These are phyloP conservation scores for Platygyra sinensis DNA, from an alignment of 64 coral and sea anemone species.

Conservation along the genomic window DNA sequence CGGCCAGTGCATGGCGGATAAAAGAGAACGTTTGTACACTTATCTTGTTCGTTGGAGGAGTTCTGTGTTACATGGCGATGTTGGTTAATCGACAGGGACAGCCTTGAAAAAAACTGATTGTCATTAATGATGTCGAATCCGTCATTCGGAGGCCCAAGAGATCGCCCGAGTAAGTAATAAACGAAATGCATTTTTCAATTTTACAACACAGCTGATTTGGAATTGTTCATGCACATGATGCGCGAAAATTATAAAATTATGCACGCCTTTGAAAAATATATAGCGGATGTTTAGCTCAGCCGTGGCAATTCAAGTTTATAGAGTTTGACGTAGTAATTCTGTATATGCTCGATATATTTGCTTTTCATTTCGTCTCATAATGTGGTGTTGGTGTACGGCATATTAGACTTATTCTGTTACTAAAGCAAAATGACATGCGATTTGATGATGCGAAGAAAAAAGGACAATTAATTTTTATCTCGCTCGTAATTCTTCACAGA, in stretches of 20 bases:
- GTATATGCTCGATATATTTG: conserved; percentile 24
- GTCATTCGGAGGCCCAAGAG: conserved; percentile 32
- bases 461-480: conserved; percentile 13
- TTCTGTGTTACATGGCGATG: neutral
- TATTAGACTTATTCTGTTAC: neutral
- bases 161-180: conserved; percentile 25
- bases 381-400: neutral
- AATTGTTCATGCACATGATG: neutral
- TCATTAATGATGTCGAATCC: conserved; percentile 18
- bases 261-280: neutral
- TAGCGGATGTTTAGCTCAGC: conserved; percentile 1
- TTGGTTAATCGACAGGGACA: neutral
- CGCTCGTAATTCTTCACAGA: neutral
- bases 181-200: neutral
- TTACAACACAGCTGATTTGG: neutral
- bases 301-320: neutral
- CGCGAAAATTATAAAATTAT: no score
- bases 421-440: conserved; percentile 36
- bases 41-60: neutral
- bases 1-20: neutral
- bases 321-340: conserved; percentile 1
- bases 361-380: conserved; percentile 12
- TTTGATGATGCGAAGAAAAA: conserved; percentile 16
- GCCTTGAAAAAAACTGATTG: neutral
- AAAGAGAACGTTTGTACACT: neutral